Conservation (phyloP, 2,888 invertebrate species). For the Ichneumoninae sp. region DNA sequence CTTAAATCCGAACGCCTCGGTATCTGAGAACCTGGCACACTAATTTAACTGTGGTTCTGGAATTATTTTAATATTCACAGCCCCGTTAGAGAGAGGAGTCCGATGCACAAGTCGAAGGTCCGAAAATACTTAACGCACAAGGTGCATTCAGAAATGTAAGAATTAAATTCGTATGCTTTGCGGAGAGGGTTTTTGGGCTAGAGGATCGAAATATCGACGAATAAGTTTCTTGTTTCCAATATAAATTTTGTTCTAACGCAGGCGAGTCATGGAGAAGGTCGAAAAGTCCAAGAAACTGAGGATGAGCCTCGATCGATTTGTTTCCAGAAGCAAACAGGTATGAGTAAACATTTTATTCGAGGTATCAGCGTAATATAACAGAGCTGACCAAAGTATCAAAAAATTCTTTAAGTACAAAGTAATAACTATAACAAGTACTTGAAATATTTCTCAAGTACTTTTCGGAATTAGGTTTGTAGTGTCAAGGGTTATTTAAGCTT, state of each 20-base stretch:
- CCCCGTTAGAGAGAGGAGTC: slow-evolving; percentile 75
- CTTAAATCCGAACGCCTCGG: neutral
- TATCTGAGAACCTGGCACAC: slow-evolving; percentile 41
- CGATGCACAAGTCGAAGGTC: slow-evolving; percentile 73
- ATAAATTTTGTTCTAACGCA: slow-evolving; percentile 63
- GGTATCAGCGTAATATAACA: slow-evolving; percentile 29
- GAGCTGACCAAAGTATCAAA: too few relatives aligned
- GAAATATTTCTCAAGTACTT: too few relatives aligned
- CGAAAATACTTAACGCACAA: slow-evolving; percentile 75
- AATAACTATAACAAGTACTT: too few relatives aligned
- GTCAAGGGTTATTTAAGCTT: too few relatives aligned
- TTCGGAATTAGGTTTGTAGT: too few relatives aligned
- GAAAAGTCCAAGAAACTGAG: slow-evolving; percentile 81
- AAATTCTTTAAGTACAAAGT: too few relatives aligned
- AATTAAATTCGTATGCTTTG: slow-evolving; percentile 47
- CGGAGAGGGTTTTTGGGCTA: slow-evolving; percentile 42
- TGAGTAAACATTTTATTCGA: slow-evolving; percentile 22
- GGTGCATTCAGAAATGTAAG: slow-evolving; percentile 76
- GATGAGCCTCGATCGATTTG: slow-evolving; percentile 81
- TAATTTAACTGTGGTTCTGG: slow-evolving; percentile 51
- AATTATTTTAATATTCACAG: slow-evolving; percentile 68
- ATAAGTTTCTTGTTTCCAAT: neutral
- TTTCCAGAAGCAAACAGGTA: slow-evolving; percentile 77
- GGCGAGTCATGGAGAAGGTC: slow-evolving; percentile 74
- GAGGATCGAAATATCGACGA: slow-evolving; percentile 7